Evolutionary conservation across 2,797 vertebrate genomes (phyloP), one percentile per base, ranked within the genome.

Genomic region (Salarias fasciatus): DNA sequence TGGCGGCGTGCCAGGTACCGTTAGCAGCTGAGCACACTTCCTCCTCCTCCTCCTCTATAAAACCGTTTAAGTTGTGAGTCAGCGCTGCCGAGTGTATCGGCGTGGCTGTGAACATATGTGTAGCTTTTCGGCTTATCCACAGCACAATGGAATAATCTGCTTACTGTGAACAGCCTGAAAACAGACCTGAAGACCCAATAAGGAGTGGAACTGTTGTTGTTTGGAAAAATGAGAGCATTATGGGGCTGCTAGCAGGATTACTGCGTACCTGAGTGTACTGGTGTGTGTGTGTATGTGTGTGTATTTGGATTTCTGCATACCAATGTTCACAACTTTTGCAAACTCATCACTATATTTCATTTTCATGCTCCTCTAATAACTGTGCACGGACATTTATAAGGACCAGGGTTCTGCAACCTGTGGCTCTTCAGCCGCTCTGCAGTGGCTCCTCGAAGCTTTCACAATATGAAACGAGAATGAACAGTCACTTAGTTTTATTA

Each of bases 1-100:
- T 63, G 71, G 71, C 62, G 28, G 6, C 9, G 35, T 1, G 63
- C 58, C 75, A 74, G 41, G 7, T 30, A 45, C 53, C 0, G 57
- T 76, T 75, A 43, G 68, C 69, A 74, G 70, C 51, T 60, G 70
- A 37, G 38, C 15, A 0, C 14, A 58, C 62, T 80, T 80, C 78
- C 82, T 77, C 28, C 14, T 65, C 18, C 3, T 30, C 29, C 5
- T 8, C 9, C 12, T 1, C 33, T 10, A 37, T 1, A 36, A 46
- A 67, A 49, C 52, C 0, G 43, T 65, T 66, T 37, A 48, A 52
- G 55, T 14, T 49, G 13, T n/a, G 29, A 59, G n/a, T 28, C 62
- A 38, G 36, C 8, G 41, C 2, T 1, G 0, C 5, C 53, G 33
- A 36, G 18, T 48, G 10, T 54, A 33, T 42, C 11, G 11, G 53